Base-by-base conservation (phyloP, 2,888 invertebrate species). In the Ceriagrion tenellum region DNA sequence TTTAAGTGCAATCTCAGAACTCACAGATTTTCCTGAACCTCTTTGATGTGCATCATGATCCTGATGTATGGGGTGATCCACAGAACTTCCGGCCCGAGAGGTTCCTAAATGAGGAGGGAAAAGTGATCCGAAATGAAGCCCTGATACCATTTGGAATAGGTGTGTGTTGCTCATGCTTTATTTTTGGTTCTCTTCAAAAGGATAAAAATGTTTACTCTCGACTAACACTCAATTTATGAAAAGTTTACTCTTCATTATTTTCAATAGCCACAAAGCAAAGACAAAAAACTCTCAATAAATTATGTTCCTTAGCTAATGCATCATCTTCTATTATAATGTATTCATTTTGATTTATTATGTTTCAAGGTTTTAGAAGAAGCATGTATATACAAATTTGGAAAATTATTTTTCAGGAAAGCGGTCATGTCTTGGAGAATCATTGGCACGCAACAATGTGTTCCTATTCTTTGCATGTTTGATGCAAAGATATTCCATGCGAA, bases 111-210 rank as follows among this genome's bases (percentile, higher is more conserved):
- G 97, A 97, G 1, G 96, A 97, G 40, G 98, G 98, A 0, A 96
- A 97, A 95, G 96, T 98, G 4, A 96, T 96, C 88, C 97, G 97
- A 69, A 97, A 97, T 95, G 98, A 98, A 96, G 97, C 97, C 81
- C 97, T 98, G 0, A 96, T 98, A 90, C 98, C 98, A 0, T 98
- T 98, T 96, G 98, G 98, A 95, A 97, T 98, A 96, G 98, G 98
- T 98, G 96, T 96, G 96, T 95, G 81, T 59, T 20, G 26, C 26
- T 23, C 69, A 26, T 69, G 20, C 59, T 95, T 95, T 88, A 55
- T 95, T 89, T n/a, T 26, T 63, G 40, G 35, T 26, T 55, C n/a
- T 89, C 35, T 23, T 63, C 55, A 30, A 63, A 55, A 95, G 56
- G 74, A 69, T 95, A 55, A 69, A 69, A 69, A 47, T 35, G 63